A percentile compares a stretch with the other conserved stretches of the same genome.
Conservation (phyloP, 2,797 vertebrate genomes). For the Ceyx erithaca region DNA sequence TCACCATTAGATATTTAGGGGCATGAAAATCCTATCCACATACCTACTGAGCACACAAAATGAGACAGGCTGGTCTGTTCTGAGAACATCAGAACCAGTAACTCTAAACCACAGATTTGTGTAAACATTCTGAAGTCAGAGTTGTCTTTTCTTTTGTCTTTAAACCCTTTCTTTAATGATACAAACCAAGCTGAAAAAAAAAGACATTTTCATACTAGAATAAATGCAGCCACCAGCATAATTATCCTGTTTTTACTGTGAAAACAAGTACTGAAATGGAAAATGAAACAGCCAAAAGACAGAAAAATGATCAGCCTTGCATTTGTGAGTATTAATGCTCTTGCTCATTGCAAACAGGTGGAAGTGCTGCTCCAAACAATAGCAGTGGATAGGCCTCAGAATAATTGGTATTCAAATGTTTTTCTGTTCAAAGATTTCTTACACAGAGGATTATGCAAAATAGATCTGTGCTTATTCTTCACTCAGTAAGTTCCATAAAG, state of each 20-base stretch:
- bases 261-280: not conserved
- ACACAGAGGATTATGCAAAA: slow-evolving; percentile 34
- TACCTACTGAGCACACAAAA: not conserved
- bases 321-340: not conserved
- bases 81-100: not conserved
- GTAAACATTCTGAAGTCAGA: not conserved
- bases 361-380: not conserved
- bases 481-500: not conserved
- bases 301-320: not conserved
- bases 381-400: not conserved
- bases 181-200: not conserved
- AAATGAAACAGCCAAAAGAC: not conserved
- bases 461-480: not conserved
- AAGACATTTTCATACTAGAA: not conserved
- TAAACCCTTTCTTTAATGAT: not conserved
- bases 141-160: not conserved
- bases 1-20: not conserved
- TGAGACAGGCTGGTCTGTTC: not conserved
- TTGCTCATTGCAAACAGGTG: not conserved
- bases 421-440: not conserved
- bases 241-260: not conserved
- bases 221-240: not conserved
- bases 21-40: not conserved
- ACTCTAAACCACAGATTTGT: not conserved
- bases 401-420: slow-evolving; percentile 32